Conservation (phyloP, 1,140 invertebrate species). For the Drosophila nikananu region DNA sequence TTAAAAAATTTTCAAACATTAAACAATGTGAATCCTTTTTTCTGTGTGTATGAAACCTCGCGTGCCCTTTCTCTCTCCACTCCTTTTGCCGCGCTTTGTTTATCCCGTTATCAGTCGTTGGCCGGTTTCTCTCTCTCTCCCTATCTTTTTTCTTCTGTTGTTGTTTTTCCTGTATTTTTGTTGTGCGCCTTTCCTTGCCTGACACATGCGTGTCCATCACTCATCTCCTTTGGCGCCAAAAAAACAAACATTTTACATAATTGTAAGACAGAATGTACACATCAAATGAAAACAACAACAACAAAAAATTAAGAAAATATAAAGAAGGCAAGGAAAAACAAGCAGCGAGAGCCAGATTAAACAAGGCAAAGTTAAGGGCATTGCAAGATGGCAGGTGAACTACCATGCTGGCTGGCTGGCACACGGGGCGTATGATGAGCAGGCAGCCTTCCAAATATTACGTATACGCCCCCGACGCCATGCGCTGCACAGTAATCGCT, state of each 20-base stretch:
- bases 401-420: slow-evolving; percentile 10
- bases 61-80: slow-evolving; percentile 15
- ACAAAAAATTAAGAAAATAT: not conserved
- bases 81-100: slow-evolving; percentile 1
- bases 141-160: not conserved
- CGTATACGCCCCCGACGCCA: slow-evolving; percentile 44
- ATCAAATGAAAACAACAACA: slow-evolving; percentile 12
- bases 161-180: not conserved
- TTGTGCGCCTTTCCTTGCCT: not conserved
- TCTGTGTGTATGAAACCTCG: slow-evolving; percentile 2
- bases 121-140: not conserved
- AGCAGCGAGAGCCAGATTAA: slow-evolving; percentile 8
- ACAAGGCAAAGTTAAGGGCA: slow-evolving; percentile 15
- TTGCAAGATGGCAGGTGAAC: slow-evolving; percentile 16
- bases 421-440: slow-evolving; percentile 36
- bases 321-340: not conserved
- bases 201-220: slow-evolving; percentile 52
- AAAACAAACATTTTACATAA: slow-evolving; percentile 54
- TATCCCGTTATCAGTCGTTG: slow-evolving; percentile 32
- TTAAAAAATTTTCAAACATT: not conserved
- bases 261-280: slow-evolving; percentile 41
- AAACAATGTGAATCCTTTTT: not conserved
- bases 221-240: slow-evolving; percentile 51
- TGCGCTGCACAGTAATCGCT: slow-evolving; percentile 21
- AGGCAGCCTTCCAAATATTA: slow-evolving; percentile 54